Evolutionary conservation across 2,113 vertebrate species (phyloP).

Genomic region (Brachyhypopomus occidentalis): DNA sequence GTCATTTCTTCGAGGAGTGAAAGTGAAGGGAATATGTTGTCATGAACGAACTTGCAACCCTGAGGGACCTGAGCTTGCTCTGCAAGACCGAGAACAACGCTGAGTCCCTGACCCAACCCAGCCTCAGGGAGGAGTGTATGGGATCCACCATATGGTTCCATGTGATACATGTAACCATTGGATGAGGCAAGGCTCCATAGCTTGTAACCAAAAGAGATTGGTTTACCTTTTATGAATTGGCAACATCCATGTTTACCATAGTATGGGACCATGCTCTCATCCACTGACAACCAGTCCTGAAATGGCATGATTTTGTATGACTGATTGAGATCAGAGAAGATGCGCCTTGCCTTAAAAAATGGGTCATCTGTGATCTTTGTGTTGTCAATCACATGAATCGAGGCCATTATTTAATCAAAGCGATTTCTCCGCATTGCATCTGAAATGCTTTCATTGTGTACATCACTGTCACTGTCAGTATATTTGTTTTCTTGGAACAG

Average conservation of each 20-base stretch:
- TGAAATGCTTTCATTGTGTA: too few species aligned
- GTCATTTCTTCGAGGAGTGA: too few species aligned
- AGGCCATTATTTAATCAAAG: slow-evolving; percentile 47
- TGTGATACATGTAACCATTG: slow-evolving; percentile 38
- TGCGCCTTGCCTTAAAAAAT: slow-evolving; percentile 35
- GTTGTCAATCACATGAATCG: slow-evolving; percentile 49
- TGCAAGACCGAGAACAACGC: slow-evolving; percentile 12
- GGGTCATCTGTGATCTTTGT: slow-evolving; percentile 37
- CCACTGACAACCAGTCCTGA: slow-evolving; percentile 44
- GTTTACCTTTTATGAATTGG: slow-evolving; percentile 46
- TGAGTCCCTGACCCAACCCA: slow-evolving; percentile 20
- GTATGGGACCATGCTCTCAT: slow-evolving; percentile 45
- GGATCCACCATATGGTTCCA: slow-evolving; percentile 44
- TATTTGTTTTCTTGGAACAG: too few species aligned
- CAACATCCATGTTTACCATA: slow-evolving; percentile 44
- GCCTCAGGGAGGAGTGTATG: slow-evolving; percentile 46
- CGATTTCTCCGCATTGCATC: slow-evolving; percentile 31
- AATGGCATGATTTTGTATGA: slow-evolving; percentile 50
- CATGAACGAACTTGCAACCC: slow-evolving; percentile 36
- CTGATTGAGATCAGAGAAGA: slow-evolving; percentile 29
- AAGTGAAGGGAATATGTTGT: slow-evolving; percentile 10
- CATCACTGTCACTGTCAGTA: too few species aligned
- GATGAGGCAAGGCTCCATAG: slow-evolving; percentile 14
- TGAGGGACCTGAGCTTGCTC: slow-evolving; percentile 35
- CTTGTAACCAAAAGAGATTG: slow-evolving; percentile 37